Evolutionary conservation across 1,140 invertebrate species (phyloP).

Genomic region (Dendroctonus ponderosae): DNA sequence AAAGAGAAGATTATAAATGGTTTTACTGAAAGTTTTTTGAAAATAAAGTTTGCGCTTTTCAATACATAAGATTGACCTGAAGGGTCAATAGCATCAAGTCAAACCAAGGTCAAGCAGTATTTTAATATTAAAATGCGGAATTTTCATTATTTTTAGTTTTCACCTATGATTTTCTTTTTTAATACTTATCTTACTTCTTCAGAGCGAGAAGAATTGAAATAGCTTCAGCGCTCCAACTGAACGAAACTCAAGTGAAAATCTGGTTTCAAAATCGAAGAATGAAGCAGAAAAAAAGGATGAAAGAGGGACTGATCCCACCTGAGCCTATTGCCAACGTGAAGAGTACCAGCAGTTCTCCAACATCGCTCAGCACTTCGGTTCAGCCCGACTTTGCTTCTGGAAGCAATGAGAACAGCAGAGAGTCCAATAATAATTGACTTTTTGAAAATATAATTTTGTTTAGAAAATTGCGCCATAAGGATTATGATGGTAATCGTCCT

Average conservation of each 20-base stretch:
- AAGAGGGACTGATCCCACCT: slow-evolving; percentile 77
- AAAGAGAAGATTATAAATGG: too few relatives aligned
- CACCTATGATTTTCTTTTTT: background rate
- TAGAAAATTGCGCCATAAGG: too few relatives aligned
- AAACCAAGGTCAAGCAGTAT: too few relatives aligned
- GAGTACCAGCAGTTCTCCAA: slow-evolving; percentile 50
- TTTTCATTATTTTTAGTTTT: background rate
- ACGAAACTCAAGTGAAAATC: slow-evolving; percentile 94
- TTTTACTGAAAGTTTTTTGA: too few relatives aligned
- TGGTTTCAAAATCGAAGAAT: slow-evolving; percentile 93
- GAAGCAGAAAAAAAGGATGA: slow-evolving; percentile 93
- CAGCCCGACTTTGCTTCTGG: slow-evolving; percentile 51
- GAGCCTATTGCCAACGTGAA: slow-evolving; percentile 51
- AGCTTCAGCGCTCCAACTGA: slow-evolving; percentile 90
- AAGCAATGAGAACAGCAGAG: slow-evolving; percentile 62
- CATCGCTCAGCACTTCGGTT: slow-evolving; percentile 39
- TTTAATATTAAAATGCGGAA: too few relatives aligned
- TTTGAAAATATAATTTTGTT: too few relatives aligned
- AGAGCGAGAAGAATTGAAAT: slow-evolving; percentile 95
- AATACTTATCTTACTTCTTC: slow-evolving; percentile 5
- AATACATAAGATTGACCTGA: too few relatives aligned
- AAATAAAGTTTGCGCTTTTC: too few relatives aligned
- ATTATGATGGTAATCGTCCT: too few relatives aligned
- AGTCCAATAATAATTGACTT: slow-evolving; percentile 50
- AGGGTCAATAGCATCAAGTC: too few relatives aligned